Evolutionary conservation across 2,113 vertebrate species (phyloP).

Genomic region (Rhipidura dahli): DNA sequence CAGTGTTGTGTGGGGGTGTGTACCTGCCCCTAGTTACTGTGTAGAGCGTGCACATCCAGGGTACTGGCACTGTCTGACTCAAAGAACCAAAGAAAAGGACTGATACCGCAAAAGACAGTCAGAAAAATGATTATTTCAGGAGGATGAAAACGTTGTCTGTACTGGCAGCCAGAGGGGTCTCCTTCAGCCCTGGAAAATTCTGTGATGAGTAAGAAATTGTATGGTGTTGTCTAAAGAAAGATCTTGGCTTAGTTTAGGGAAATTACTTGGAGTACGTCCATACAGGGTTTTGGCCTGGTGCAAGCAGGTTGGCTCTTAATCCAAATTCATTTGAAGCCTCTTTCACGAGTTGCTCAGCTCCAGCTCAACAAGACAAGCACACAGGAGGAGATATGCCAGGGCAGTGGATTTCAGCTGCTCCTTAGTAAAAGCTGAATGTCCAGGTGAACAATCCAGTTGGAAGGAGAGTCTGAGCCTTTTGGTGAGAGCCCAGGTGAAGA

Average conservation of each 20-base stretch:
- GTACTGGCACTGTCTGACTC: background rate
- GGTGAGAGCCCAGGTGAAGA: background rate
- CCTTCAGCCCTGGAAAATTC: background rate
- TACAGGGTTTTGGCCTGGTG: background rate
- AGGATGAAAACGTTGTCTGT: background rate
- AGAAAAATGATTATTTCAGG: background rate
- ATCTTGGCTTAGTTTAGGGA: background rate
- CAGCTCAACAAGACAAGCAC: background rate
- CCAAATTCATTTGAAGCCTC: background rate
- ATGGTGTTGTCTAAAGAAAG: background rate
- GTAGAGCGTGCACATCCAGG: background rate
- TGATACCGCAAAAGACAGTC: rapidly evolving
- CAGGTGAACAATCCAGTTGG: background rate
- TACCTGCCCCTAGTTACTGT: background rate
- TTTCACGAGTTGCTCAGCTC: background rate
- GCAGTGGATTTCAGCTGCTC: background rate
- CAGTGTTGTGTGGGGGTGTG: background rate
- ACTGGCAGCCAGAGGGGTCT: background rate
- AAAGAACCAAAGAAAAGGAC: background rate
- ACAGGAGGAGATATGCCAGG: background rate
- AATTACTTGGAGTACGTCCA: background rate
- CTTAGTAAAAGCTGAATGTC: background rate
- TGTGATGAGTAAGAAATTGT: background rate
- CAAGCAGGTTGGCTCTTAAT: background rate
- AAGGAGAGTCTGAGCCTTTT: background rate